Conservation (phyloP, 1,140 invertebrate species). For the Solenopsis fugax region DNA sequence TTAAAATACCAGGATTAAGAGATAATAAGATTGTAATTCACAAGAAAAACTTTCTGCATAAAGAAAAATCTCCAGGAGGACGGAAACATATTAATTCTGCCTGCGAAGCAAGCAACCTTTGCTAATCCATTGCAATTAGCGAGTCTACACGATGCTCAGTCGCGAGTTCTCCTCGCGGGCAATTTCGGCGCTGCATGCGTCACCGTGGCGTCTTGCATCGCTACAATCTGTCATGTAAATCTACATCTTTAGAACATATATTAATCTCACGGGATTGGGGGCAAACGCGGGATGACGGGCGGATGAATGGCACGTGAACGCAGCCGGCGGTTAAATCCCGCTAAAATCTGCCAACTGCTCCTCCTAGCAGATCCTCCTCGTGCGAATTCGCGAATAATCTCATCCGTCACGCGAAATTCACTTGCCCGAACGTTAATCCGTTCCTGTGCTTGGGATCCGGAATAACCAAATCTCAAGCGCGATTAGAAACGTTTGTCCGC, state of each 20-base stretch:
- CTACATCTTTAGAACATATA: constrained; percentile 3
- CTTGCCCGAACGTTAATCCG: constrained; percentile 8
- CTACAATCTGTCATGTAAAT: neutral
- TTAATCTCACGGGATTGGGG: constrained; percentile 1
- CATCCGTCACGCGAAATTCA: constrained; percentile 4
- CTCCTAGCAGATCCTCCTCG: neutral
- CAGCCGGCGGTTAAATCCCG: constrained; percentile 7
- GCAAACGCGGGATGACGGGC: too few relatives aligned
- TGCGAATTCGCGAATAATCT: constrained; percentile 12
- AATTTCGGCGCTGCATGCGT: constrained; percentile 6
- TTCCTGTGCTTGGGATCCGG: neutral
- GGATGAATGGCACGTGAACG: neutral
- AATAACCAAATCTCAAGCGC: constrained; percentile 23
- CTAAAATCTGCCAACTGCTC: constrained; percentile 19
- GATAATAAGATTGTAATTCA: neutral
- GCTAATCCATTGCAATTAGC: neutral
- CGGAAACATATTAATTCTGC: constrained; percentile 2
- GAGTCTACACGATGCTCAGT: neutral
- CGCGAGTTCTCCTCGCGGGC: neutral
- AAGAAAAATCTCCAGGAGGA: neutral
- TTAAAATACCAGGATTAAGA: neutral
- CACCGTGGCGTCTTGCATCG: too few relatives aligned
- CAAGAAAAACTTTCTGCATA: too few relatives aligned
- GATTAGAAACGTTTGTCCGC: constrained; percentile 45
- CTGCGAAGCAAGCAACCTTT: neutral